Evolutionary conservation across 2,113 vertebrate species (phyloP), one percentile per base, ranked within the genome.

Genomic region (Cyanoramphus novaezelandiae): DNA sequence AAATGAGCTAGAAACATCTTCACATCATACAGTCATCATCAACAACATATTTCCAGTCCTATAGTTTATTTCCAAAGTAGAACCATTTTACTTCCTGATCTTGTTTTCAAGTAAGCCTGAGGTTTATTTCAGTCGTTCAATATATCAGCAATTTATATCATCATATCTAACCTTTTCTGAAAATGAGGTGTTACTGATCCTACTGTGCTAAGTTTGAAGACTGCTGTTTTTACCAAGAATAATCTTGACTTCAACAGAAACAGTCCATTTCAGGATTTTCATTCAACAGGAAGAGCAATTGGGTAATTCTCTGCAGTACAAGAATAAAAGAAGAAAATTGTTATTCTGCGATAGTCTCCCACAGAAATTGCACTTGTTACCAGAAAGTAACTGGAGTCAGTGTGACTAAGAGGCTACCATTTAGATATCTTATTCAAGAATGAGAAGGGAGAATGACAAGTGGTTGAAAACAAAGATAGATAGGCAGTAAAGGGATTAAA

Each of bases 211-310:
- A 88, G 80, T 95, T 82, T 74, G 52, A 78, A 86, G 17, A 72
- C 62, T 50, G 31, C 8, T 86, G 23, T 5, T 95, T 93, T 87
- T 93, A 72, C 64, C 62, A 63, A 78, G 19, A 86, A 83, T 91
- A 81, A 85, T 94, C 86, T 92, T 91, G 37, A 46, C 82, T 93
- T 44, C 8, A 62, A 52, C n/a, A 87, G 9, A 88, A 90, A 95
- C 12, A 72, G 31, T 88, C 91, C 44, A 27, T 93, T 97, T 91
- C 79, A 95, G 62, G 21, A 78, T 94, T 95, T 96, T 75, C 15
- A 59, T 43, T 87, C 82, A 78, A 57, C n/a, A 69, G 24, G 55
- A 39, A 78, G 75, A 93, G 46, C 41, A 94, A 71, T 25, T 84
- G 27, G 7, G 16, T 77, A 79, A 95, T 95, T 93, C 64, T 88